Conservation (phyloP, 2,888 invertebrate genomes). For the Melanotus villosus region DNA sequence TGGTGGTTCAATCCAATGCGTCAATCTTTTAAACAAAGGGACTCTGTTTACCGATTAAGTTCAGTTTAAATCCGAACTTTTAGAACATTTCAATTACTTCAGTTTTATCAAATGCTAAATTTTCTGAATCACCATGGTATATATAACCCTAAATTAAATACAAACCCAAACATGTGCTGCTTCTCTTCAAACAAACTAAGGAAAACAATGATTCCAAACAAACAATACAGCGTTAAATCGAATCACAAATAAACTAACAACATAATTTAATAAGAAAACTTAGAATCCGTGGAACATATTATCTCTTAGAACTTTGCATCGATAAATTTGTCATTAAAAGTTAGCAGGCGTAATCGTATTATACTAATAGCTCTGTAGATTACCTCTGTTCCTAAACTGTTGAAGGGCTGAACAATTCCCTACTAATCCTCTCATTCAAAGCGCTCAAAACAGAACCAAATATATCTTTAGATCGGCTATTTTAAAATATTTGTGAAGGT, state of each 20-base stretch:
- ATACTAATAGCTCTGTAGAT: slow-evolving; percentile 40
- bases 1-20: too few relatives aligned
- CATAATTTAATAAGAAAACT: slow-evolving; percentile 11
- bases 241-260: not conserved
- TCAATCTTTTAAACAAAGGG: too few relatives aligned
- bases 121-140: too few relatives aligned
- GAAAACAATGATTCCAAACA: not conserved
- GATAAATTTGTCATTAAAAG: slow-evolving; percentile 41
- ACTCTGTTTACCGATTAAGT: too few relatives aligned
- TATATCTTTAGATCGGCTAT: not conserved
- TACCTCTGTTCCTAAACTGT: slow-evolving; percentile 34
- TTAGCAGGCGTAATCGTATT: slow-evolving; percentile 40
- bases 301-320: slow-evolving; percentile 27
- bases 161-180: too few relatives aligned
- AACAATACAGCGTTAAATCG: too few relatives aligned
- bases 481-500: not conserved
- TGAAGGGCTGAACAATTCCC: slow-evolving; percentile 33
- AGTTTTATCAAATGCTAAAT: too few relatives aligned
- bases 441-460: not conserved
- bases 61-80: too few relatives aligned
- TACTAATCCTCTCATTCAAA: not conserved
- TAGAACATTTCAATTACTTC: too few relatives aligned
- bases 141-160: too few relatives aligned
- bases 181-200: too few relatives aligned
- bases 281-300: slow-evolving; percentile 17